Percentiles rank a stretch among this genome's conserved stretches.
Conservation (phyloP, 2,113 vertebrate species). For the Rhinopomastus cyanomelas region DNA sequence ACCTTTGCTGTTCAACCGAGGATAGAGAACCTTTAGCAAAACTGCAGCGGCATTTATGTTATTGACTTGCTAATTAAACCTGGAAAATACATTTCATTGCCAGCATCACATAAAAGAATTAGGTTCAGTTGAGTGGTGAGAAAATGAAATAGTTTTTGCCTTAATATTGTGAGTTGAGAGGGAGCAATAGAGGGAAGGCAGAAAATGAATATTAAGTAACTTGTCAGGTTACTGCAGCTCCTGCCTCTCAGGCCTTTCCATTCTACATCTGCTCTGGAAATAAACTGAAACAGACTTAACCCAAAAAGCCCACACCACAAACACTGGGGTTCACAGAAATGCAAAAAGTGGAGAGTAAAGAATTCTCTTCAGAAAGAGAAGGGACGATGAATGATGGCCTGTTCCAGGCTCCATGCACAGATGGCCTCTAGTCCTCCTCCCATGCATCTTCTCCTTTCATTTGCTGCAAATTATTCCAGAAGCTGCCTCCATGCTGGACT, state of each 20-base stretch:
- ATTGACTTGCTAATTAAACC: conserved; percentile 39
- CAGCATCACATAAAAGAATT: neutral
- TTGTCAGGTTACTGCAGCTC: neutral
- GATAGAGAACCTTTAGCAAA: conserved; percentile 24
- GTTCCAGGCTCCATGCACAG: neutral
- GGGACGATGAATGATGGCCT: neutral
- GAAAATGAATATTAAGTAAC: neutral
- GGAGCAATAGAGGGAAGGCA: neutral
- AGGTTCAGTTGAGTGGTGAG: conserved; percentile 25
- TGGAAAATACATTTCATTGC: conserved; percentile 31
- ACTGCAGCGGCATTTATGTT: conserved; percentile 6
- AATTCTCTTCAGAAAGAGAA: neutral
- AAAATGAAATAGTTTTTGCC: neutral
- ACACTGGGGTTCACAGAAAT: neutral
- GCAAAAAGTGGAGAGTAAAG: neutral
- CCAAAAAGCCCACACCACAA: neutral
- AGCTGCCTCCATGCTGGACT: neutral
- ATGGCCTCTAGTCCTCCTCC: neutral
- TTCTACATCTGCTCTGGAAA: neutral
- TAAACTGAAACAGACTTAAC: neutral
- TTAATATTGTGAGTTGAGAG: neutral
- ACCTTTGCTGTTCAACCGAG: conserved; percentile 23
- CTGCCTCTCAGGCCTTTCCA: neutral
- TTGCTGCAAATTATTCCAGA: neutral
- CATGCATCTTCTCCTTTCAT: neutral